phyloP scores from a whole-genome alignment of 2,797 vertebrate species.

The Bucorvus abyssinicus region DNA sequence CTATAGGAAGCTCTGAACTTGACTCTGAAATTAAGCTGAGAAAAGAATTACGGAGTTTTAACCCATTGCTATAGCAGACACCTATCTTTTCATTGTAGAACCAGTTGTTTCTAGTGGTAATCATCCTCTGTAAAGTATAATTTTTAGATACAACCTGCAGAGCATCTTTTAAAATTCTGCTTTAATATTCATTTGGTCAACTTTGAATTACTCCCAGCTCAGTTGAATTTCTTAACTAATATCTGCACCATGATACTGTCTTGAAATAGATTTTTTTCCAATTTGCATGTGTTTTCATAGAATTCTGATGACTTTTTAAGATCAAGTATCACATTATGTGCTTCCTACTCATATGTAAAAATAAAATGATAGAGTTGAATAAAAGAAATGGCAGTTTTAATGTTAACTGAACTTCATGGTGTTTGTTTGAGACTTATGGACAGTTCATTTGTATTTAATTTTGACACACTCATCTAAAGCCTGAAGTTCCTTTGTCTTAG shows the following conservation, averaged over 20 bases:
- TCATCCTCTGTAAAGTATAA: not conserved
- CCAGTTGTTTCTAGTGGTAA: not conserved
- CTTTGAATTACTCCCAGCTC: not conserved
- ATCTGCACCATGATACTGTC: not conserved
- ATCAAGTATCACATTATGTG: not conserved
- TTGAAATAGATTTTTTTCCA: not conserved
- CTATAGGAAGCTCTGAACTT: not conserved
- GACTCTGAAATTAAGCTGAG: not conserved
- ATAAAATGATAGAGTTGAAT: not conserved
- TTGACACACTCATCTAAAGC: rapidly evolving
- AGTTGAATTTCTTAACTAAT: not conserved
- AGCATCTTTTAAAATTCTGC: rapidly evolving
- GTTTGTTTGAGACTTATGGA: not conserved
- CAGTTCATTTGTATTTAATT: not conserved
- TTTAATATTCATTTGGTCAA: not conserved
- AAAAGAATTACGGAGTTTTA: not conserved
- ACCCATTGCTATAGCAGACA: not conserved
- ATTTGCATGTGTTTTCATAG: not conserved
- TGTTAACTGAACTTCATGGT: not conserved
- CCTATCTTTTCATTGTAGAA: not conserved
- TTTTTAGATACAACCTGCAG: not conserved
- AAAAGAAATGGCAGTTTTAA: not conserved
- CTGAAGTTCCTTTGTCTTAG: not conserved
- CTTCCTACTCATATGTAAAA: not conserved
- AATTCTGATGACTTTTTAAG: not conserved